These are phyloP conservation scores for Echiichthys vipera DNA, from an alignment of 2,797 vertebrate species.

Conservation along the genomic window DNA sequence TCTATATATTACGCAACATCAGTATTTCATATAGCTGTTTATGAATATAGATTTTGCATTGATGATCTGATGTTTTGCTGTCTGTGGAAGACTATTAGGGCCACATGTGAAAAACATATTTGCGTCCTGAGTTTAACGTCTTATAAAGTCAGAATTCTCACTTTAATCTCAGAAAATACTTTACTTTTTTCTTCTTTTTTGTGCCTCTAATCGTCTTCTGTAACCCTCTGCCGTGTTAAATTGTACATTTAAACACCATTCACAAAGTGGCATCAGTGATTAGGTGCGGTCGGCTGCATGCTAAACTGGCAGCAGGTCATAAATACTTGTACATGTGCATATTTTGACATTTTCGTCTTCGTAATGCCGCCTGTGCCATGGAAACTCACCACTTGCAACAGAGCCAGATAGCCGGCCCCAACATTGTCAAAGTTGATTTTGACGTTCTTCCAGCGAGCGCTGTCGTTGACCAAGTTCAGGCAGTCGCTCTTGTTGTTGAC, in stretches of 20 bases:
- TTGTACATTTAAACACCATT: too few species aligned
- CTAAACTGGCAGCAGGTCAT: too few species aligned
- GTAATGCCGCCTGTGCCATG: not conserved
- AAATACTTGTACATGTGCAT: not conserved
- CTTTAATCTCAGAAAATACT: too few species aligned
- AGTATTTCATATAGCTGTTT: not conserved
- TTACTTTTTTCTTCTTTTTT: too few species aligned
- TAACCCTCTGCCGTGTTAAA: too few species aligned
- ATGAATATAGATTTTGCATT: not conserved
- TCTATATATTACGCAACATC: not conserved
- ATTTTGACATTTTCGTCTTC: not conserved
- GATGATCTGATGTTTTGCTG: not conserved
- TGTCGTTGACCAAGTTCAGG: constrained; percentile 82
- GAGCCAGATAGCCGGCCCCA: constrained; percentile 94
- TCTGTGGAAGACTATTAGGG: too few species aligned
- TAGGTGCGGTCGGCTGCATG: not conserved
- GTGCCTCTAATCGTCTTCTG: too few species aligned
- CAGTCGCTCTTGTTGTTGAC: constrained; percentile 93
- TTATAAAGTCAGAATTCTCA: too few species aligned
- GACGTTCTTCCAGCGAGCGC: constrained; percentile 94
- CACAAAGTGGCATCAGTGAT: too few species aligned
- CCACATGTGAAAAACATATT: too few species aligned
- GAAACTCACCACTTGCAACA: constrained; percentile 95
- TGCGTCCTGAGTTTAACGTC: too few species aligned
- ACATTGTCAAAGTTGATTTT: constrained; percentile 99